These are phyloP conservation scores for Gibbula magus DNA, from an alignment of 2,888 invertebrate genomes.

Conservation along the genomic window DNA sequence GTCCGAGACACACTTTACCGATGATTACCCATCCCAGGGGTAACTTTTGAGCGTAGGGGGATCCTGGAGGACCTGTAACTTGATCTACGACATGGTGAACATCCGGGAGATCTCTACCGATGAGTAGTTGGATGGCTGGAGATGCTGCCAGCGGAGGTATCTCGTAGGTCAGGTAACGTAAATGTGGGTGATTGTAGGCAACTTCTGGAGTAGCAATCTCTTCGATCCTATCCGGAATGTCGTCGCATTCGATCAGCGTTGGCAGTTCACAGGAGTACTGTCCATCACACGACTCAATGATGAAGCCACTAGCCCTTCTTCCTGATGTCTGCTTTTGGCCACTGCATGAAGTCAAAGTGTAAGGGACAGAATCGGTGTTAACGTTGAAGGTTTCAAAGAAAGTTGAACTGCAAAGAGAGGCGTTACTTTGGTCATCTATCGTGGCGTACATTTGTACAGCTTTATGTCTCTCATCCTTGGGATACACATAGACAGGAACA, in stretches of 20 bases:
- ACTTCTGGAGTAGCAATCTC: conserved; percentile 39
- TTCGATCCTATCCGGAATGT: conserved; percentile 30
- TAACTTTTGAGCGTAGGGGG: conserved; percentile 37
- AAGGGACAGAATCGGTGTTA: not conserved
- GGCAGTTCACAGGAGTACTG: conserved; percentile 13
- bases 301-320: conserved; percentile 12
- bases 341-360: conserved; percentile 35
- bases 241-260: conserved; percentile 32
- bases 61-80: conserved; percentile 19
- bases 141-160: conserved; percentile 28
- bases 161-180: conserved; percentile 25
- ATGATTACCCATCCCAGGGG: conserved; percentile 39
- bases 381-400: conserved; percentile 31
- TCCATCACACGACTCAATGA: conserved; percentile 27
- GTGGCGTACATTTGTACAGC: conserved; percentile 27
- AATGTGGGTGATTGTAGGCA: conserved; percentile 16
- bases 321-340: conserved; percentile 34
- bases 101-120: conserved; percentile 36
- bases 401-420: conserved; percentile 28
- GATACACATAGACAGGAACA: conserved; percentile 20
- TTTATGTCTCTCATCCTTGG: not conserved
- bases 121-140: conserved; percentile 29
- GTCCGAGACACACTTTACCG: conserved; percentile 40
- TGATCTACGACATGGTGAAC: conserved; percentile 44
- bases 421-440: conserved; percentile 39